Conservation (phyloP, 2,113 vertebrate species). For the Brachyhypopomus gauderio region DNA sequence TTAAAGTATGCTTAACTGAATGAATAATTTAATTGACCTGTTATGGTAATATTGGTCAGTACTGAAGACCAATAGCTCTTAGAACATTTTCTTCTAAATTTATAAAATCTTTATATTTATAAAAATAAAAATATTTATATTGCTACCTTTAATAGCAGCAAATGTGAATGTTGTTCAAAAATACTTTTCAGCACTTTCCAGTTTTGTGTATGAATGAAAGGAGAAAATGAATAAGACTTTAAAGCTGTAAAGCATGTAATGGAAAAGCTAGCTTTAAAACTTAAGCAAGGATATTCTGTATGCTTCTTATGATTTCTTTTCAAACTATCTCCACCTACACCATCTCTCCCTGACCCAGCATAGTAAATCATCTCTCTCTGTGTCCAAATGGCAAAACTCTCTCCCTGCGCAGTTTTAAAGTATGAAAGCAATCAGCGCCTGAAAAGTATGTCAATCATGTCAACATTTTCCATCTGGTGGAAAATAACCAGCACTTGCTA, state of each 20-base stretch:
- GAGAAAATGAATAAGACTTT: neutral
- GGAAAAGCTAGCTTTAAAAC: neutral
- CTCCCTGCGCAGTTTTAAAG: neutral
- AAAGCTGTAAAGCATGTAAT: neutral
- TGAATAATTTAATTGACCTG: too few relatives aligned
- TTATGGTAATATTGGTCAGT: too few relatives aligned
- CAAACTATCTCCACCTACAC: neutral
- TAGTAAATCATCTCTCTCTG: neutral
- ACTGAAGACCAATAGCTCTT: too few relatives aligned
- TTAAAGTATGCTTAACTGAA: too few relatives aligned
- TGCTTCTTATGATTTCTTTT: conserved; percentile 2
- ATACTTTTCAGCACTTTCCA: neutral
- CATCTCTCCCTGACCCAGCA: neutral
- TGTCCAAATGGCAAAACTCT: neutral
- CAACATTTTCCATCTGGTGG: conserved; percentile 51
- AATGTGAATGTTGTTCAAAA: neutral
- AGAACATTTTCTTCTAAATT: too few relatives aligned
- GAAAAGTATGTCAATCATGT: conserved; percentile 66
- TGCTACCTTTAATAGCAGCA: neutral
- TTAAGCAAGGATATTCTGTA: neutral
- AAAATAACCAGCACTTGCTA: conserved; percentile 50
- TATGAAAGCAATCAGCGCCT: conserved; percentile 57
- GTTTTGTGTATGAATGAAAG: neutral
- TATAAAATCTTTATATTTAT: too few relatives aligned
- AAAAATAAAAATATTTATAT: neutral